These are phyloP conservation scores for Amblyteles armatorius DNA, from an alignment of 2,888 invertebrate genomes.

Conservation along the genomic window DNA sequence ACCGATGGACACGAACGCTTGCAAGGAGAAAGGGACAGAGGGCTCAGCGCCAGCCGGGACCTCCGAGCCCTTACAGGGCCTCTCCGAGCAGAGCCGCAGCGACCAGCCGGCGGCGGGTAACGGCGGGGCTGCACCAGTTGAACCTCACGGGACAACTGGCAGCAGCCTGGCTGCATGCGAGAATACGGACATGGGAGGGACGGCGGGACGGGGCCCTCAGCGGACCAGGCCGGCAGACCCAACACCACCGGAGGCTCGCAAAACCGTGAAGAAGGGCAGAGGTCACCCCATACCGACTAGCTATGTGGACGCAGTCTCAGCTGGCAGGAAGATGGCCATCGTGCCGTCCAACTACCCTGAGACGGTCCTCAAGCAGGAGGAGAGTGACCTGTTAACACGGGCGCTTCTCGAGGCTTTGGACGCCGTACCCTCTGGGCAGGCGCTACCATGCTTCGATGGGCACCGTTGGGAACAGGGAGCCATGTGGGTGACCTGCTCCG, in stretches of 20 bases:
- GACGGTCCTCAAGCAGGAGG: not conserved
- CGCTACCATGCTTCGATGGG: constrained; percentile 45
- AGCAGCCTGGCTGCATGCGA: too few species aligned
- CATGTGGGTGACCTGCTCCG: constrained; percentile 50
- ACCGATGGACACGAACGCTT: not conserved
- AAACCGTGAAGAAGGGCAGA: constrained; percentile 18
- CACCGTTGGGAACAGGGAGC: constrained; percentile 23
- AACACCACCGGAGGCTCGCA: constrained; percentile 10
- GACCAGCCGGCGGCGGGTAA: too few species aligned
- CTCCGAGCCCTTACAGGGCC: not conserved
- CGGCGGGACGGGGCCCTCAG: not conserved
- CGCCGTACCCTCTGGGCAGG: constrained; percentile 6
- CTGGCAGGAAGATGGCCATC: not conserved
- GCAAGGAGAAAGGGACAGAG: not conserved
- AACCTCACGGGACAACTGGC: too few species aligned
- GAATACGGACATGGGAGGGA: not conserved
- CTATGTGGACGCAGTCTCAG: not conserved
- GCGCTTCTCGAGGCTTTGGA: constrained; percentile 38
- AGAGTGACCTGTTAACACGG: constrained; percentile 22
- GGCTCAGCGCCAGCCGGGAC: not conserved
- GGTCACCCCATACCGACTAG: not conserved
- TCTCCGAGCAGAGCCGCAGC: too few species aligned
- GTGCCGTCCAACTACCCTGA: constrained; percentile 7
- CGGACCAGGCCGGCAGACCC: constrained; percentile 16
- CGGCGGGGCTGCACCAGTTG: too few species aligned